These are phyloP conservation scores for Bradypodion pumilum DNA, from an alignment of 2,797 vertebrate species.

Conservation along the genomic window DNA sequence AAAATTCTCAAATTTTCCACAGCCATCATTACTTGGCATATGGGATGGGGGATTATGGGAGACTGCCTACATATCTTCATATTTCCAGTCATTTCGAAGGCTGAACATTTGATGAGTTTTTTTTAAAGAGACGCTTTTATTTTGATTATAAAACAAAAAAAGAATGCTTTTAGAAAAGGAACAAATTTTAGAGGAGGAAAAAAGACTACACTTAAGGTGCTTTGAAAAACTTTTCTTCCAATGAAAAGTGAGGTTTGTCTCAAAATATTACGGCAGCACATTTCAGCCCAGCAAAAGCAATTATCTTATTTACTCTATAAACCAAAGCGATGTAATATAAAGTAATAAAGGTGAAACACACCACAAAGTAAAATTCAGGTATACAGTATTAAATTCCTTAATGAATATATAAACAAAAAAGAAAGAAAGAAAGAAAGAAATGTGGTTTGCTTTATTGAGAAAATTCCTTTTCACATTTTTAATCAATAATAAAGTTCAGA, in stretches of 20 bases:
- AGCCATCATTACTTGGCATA: too few species aligned
- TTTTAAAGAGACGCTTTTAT: constrained; percentile 36
- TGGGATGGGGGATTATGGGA: too few species aligned
- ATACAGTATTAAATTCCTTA: constrained; percentile 73
- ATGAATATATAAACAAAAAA: constrained; percentile 66
- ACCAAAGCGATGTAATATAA: constrained; percentile 66
- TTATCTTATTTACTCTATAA: constrained; percentile 66
- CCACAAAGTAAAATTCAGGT: constrained; percentile 66
- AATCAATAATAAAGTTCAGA: constrained; percentile 66
- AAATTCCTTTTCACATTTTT: constrained; percentile 56
- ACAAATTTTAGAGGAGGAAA: constrained; percentile 50
- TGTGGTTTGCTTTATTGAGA: constrained; percentile 65
- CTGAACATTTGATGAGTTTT: constrained; percentile 28
- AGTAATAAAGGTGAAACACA: constrained; percentile 73
- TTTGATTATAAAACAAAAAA: constrained; percentile 37
- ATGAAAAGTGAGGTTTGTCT: constrained; percentile 56
- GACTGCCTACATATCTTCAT: not conserved
- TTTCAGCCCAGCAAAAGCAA: constrained; percentile 63
- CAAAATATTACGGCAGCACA: constrained; percentile 64
- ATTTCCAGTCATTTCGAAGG: constrained; percentile 25
- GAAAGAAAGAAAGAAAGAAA: constrained; percentile 41
- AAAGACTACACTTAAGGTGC: constrained; percentile 19
- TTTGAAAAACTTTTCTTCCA: constrained; percentile 58
- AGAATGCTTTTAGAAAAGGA: constrained; percentile 28
- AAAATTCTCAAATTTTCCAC: too few species aligned